Conservation (phyloP, 2,888 invertebrate species). For the Caenorhabditis parvicauda region DNA sequence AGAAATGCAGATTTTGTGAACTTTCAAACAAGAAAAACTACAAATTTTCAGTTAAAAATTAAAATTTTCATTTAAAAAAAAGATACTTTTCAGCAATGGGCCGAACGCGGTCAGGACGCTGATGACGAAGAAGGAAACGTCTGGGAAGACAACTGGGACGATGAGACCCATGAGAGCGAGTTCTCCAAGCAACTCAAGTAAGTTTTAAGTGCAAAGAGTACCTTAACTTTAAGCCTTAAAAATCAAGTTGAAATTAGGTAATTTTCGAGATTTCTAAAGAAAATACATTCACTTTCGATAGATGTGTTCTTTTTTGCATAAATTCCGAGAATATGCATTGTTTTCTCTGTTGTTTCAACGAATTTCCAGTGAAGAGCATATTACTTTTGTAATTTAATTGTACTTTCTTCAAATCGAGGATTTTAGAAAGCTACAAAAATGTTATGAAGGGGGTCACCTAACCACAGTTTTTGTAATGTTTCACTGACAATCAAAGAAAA, state of each 20-base stretch:
- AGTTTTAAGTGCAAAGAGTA: conserved; percentile 1
- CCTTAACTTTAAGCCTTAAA: background rate
- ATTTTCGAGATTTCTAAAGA: background rate
- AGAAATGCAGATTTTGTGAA: too few species aligned
- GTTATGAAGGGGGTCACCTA: too few species aligned
- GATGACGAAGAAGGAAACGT: conserved; percentile 81
- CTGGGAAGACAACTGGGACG: conserved; percentile 99
- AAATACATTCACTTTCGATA: background rate
- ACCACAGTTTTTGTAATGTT: too few species aligned
- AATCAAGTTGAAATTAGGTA: background rate
- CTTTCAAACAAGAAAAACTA: background rate
- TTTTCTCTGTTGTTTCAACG: too few species aligned
- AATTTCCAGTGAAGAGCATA: too few species aligned
- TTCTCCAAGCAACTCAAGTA: conserved; percentile 89
- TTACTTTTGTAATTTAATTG: too few species aligned
- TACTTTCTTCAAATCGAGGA: too few species aligned
- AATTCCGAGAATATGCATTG: too few species aligned
- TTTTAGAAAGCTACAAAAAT: too few species aligned
- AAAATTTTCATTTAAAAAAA: background rate
- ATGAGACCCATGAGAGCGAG: conserved; percentile 96
- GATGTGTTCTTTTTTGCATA: background rate
- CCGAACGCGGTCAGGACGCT: conserved; percentile 65
- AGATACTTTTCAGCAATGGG: conserved; percentile 65
- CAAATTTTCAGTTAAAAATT: background rate
- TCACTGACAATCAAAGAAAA: too few species aligned